Evolutionary conservation across 1,140 invertebrate genomes (phyloP), one percentile per base, ranked within the genome.

Genomic region (Hypsibius dujardini): DNA sequence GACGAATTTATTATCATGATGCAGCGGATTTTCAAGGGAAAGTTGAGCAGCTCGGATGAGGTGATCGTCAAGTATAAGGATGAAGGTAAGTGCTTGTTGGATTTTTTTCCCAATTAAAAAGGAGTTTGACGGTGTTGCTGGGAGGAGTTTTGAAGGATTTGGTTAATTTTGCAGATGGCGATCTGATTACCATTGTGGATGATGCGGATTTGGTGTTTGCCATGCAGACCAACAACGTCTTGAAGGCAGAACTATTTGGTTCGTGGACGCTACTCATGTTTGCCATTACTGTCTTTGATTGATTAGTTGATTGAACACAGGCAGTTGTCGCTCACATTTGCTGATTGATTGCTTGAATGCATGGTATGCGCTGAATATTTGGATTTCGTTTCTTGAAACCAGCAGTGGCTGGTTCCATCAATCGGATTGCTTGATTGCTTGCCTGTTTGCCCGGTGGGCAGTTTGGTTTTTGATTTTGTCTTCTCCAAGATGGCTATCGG

Each of bases 1-100:
- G 86, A 88, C 81, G 87, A 88, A 78, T 76, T 88, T 28, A 82
- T 88, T 56, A 79, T 88, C 15, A 88, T 88, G 87, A 87, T 88
- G 86, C 86, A 88, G 77, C 77, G 87, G 74, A 85, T 88, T 1
- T 88, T 87, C 77, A 76, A 84, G 50, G 86, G 85, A 12, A 84
- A 86, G 76, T 76, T 88, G 2, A 81, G 78, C 56, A 82, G 81
- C 46, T 84, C 82, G 75, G 86, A 88, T 82, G 86, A 88, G 74
- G 84, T 88, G 71, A 83, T 82, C 1, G 83, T 88, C 28, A 88
- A 88, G 78, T 88, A 88, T 76, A 86, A 86, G 79, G 87, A 88
- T 81, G 86, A 87, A 84, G 85, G 85, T 85, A 78, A 47, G 59
- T 46, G 47, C 28, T 28, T 28, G 28, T 28, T 28, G 28, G 28